A percentile compares a stretch with the other conserved stretches of the same genome.
phyloP scores from a whole-genome alignment of 2,888 invertebrate genomes.

The Plusia festucae region DNA sequence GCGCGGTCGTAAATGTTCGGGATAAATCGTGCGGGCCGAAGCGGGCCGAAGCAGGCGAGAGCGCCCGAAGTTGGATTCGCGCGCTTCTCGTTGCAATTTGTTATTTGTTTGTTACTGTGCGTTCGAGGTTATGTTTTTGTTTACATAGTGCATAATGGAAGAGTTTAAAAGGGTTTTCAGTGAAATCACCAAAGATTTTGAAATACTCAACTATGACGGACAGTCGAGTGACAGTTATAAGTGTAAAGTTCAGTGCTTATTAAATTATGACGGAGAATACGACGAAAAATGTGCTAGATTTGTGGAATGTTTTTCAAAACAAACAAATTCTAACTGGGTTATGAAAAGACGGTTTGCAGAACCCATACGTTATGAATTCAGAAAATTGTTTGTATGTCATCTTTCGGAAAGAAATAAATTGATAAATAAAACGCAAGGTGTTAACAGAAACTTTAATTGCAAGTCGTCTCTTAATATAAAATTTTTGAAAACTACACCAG shows the following conservation, averaged over 20 bases:
- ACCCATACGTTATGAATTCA: slow-evolving; percentile 20
- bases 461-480: neutral
- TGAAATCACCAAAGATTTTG: slow-evolving; percentile 1
- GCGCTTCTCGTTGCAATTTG: slow-evolving; percentile 12
- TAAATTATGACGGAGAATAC: slow-evolving; percentile 1
- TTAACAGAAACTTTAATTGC: neutral
- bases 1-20: neutral
- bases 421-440: neutral
- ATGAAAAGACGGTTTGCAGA: slow-evolving; percentile 23
- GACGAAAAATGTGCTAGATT: slow-evolving; percentile 19
- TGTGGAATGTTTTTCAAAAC: slow-evolving; percentile 18
- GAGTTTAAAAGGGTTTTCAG: slow-evolving; percentile 13
- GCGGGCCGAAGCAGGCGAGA: slow-evolving; percentile 11
- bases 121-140: slow-evolving; percentile 15
- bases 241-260: neutral
- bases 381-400: neutral
- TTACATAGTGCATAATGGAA: slow-evolving; percentile 17
- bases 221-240: neutral
- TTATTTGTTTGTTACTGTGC: slow-evolving; percentile 12
- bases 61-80: slow-evolving; percentile 8
- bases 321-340: slow-evolving; percentile 23
- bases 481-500: neutral
- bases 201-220: neutral
- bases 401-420: neutral
- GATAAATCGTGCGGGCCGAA: slow-evolving; percentile 7